A percentile compares a stretch with the other conserved stretches of the same genome.
Evolutionary conservation across 2,888 invertebrate species (phyloP).

Genomic region (Phengaris alcon): DNA sequence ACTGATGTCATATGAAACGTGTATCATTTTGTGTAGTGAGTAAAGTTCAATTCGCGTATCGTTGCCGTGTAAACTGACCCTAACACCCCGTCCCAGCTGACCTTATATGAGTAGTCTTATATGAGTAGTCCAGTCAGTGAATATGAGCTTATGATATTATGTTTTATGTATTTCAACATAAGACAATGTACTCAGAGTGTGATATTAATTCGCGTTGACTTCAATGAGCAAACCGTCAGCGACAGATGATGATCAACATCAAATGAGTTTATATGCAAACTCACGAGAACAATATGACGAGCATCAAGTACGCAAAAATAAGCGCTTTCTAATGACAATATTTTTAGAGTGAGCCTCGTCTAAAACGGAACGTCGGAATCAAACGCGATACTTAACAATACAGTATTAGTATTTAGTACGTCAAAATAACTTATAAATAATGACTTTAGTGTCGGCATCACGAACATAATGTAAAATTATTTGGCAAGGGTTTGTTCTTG

Average conservation of each 20-base stretch:
- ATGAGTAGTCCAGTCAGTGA: too few species aligned
- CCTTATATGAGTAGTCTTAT: too few species aligned
- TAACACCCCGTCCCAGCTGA: too few species aligned
- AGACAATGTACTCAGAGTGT: not conserved
- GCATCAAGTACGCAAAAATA: conserved; percentile 12
- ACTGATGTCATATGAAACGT: too few species aligned
- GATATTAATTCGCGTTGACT: not conserved
- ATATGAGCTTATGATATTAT: not conserved
- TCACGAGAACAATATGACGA: conserved; percentile 10
- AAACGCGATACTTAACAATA: not conserved
- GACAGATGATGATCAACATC: conserved; percentile 16
- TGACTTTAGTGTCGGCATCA: too few species aligned
- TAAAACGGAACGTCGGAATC: not conserved
- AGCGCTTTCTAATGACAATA: conserved; percentile 21
- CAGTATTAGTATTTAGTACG: too few species aligned
- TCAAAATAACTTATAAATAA: too few species aligned
- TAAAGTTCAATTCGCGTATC: too few species aligned
- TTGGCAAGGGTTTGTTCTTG: too few species aligned
- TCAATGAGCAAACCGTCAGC: not conserved
- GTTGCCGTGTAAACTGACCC: too few species aligned
- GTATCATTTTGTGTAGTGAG: too few species aligned
- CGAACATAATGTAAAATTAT: too few species aligned
- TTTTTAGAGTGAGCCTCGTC: not conserved
- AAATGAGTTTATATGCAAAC: not conserved
- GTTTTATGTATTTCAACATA: not conserved